Percentiles rank a stretch among this genome's conserved stretches.
Evolutionary conservation across 1,140 invertebrate species (phyloP).

Genomic region (Dendroctonus ponderosae): DNA sequence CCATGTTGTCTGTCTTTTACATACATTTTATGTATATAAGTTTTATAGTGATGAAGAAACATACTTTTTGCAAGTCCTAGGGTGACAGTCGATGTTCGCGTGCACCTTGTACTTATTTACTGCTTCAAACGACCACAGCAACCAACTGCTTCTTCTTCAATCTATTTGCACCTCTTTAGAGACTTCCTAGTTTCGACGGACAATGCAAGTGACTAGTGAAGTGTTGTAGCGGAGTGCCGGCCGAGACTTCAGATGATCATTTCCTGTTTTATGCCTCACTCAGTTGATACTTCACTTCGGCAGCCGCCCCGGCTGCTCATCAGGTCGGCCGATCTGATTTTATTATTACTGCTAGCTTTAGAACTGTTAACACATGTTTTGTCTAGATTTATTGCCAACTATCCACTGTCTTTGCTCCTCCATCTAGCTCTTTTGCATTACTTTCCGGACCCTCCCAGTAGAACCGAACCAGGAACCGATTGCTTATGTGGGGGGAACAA

Average conservation of each 20-base stretch:
- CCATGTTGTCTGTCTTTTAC: too few species aligned
- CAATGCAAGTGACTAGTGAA: conserved; percentile 24
- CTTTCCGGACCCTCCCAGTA: too few species aligned
- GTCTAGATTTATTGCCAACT: too few species aligned
- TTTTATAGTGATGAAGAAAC: too few species aligned
- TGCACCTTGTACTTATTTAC: conserved; percentile 7
- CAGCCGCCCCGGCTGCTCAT: conserved; percentile 30
- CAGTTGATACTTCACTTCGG: conserved; percentile 28
- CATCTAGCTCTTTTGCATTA: too few species aligned
- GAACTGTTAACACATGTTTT: too few species aligned
- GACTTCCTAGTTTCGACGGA: conserved; percentile 20
- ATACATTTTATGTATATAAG: too few species aligned
- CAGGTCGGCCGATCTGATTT: conserved; percentile 35
- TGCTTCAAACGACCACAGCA: conserved; percentile 23
- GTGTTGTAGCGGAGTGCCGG: conserved; percentile 10
- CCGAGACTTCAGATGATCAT: conserved; percentile 22
- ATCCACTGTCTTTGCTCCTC: too few species aligned
- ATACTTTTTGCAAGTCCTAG: conserved; percentile 17
- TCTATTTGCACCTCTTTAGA: conserved; percentile 26
- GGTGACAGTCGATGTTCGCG: conserved; percentile 24
- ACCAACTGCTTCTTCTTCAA: conserved; percentile 21
- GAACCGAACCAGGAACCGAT: too few species aligned
- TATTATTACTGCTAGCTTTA: not conserved
- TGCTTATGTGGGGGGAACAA: too few species aligned
- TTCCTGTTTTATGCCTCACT: conserved; percentile 31